Conservation (phyloP, 2,888 invertebrate genomes). For the Platycheirus rosarum region DNA sequence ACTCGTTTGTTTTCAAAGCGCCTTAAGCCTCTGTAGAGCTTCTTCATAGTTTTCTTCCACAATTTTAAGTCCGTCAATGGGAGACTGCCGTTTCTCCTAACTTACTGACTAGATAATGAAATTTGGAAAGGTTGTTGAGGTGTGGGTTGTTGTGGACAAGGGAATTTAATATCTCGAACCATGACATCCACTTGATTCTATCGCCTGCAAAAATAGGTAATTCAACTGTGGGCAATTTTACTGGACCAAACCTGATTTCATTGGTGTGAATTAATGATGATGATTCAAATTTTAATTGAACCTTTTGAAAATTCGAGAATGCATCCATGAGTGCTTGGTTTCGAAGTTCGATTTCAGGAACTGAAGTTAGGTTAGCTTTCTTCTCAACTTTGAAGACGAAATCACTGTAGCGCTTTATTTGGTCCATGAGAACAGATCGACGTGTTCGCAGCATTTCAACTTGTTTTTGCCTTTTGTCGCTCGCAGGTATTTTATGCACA, state of each 20-base stretch:
- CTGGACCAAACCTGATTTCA: slow-evolving; percentile 41
- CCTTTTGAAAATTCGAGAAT: slow-evolving; percentile 38
- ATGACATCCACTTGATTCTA: slow-evolving; percentile 45
- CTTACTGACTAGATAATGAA: slow-evolving; percentile 47
- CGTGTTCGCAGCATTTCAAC: slow-evolving; percentile 4
- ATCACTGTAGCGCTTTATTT: slow-evolving; percentile 30
- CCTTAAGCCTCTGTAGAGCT: slow-evolving; percentile 33
- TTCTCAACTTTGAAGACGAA: slow-evolving; percentile 9
- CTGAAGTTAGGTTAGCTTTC: neutral
- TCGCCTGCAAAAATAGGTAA: slow-evolving; percentile 45
- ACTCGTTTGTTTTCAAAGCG: slow-evolving; percentile 37
- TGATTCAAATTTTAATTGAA: slow-evolving; percentile 28
- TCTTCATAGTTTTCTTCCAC: slow-evolving; percentile 53
- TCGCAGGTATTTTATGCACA: too few relatives aligned
- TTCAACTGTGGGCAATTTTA: slow-evolving; percentile 51
- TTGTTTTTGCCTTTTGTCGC: neutral
- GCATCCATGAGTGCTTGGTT: slow-evolving; percentile 40
- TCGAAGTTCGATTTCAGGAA: neutral
- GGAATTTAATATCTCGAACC: slow-evolving; percentile 40
- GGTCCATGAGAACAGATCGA: slow-evolving; percentile 21
- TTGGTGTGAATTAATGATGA: neutral
- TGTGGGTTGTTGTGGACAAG: slow-evolving; percentile 1
- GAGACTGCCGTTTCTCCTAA: slow-evolving; percentile 22
- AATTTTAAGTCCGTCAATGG: slow-evolving; percentile 55
- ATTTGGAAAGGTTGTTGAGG: slow-evolving; percentile 38